These are phyloP conservation scores for Paratilapia polleni DNA, from an alignment of 2,113 vertebrate species.

Conservation along the genomic window DNA sequence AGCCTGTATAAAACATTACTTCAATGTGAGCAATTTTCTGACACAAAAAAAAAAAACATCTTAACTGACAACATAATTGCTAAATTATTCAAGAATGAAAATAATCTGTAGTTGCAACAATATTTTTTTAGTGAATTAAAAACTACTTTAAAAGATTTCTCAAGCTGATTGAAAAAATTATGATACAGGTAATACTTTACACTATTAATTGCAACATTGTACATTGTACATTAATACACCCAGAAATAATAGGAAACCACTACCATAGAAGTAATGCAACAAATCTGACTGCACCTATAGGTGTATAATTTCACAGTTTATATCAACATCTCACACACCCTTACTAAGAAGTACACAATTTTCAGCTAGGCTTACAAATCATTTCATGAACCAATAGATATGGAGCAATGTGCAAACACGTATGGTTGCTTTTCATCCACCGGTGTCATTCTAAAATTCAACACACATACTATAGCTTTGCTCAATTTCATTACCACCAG, in stretches of 20 bases:
- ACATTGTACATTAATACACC: neutral
- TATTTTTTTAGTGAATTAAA: neutral
- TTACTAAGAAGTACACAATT: neutral
- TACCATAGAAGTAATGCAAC: neutral
- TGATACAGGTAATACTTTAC: accelerated
- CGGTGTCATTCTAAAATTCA: conserved; percentile 4
- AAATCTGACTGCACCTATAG: neutral
- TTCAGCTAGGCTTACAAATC: neutral
- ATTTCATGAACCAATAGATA: neutral
- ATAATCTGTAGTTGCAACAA: accelerated
- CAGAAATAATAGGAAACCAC: neutral
- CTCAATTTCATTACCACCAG: conserved; percentile 62
- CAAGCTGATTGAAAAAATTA: neutral
- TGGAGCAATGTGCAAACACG: neutral
- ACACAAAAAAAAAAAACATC: neutral
- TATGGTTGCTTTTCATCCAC: neutral
- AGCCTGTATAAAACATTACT: too few relatives aligned
- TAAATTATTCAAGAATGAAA: neutral
- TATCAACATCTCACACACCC: neutral
- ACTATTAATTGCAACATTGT: accelerated
- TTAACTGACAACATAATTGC: neutral
- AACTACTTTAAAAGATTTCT: neutral
- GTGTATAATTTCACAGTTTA: neutral
- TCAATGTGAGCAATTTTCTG: neutral
- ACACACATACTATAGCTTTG: conserved; percentile 22